Percentiles rank a stretch among this genome's conserved stretches.
phyloP scores from a whole-genome alignment of 2,797 vertebrate species.

The Amniataba percoides region DNA sequence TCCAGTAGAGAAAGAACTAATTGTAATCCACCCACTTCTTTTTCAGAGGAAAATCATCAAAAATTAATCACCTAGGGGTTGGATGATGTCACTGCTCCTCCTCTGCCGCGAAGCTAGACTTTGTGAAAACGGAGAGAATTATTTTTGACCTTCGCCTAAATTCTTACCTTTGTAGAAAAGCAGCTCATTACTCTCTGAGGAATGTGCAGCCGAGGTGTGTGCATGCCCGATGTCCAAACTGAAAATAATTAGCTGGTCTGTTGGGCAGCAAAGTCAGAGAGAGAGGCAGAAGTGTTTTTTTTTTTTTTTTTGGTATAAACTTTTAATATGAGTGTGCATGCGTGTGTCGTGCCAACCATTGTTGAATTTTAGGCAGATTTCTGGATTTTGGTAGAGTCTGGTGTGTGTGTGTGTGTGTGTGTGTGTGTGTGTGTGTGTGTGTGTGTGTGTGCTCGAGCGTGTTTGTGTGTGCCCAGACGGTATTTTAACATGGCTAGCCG shows the following conservation, averaged over 20 bases:
- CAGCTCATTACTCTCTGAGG: conserved; percentile 74
- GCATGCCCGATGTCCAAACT: conserved; percentile 54
- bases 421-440: conserved; percentile 33
- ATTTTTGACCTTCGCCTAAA: conserved; percentile 61
- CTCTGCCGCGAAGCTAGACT: conserved; percentile 48
- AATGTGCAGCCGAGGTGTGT: conserved; percentile 72
- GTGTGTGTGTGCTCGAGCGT: conserved; percentile 36
- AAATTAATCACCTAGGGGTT: conserved; percentile 34
- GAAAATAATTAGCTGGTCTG: conserved; percentile 77
- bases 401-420: conserved; percentile 29
- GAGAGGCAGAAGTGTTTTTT: conserved; percentile 36
- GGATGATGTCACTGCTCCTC: conserved; percentile 42
- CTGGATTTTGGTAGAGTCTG: conserved; percentile 43
- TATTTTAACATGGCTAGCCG: conserved; percentile 82
- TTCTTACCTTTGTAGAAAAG: conserved; percentile 66
- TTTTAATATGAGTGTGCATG: conserved; percentile 43
- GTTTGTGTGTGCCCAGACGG: conserved; percentile 66
- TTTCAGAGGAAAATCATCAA: conserved; percentile 25
- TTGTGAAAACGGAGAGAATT: conserved; percentile 54
- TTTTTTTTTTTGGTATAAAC: conserved; percentile 60
- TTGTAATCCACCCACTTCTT: conserved; percentile 29
- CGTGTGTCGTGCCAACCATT: conserved; percentile 48
- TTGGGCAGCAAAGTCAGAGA: conserved; percentile 65
- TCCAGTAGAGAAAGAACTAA: conserved; percentile 6
- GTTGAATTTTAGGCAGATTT: conserved; percentile 51